Percentiles rank a stretch among this genome's conserved stretches.
These are phyloP conservation scores for Petrophora chlorosata DNA, from an alignment of 2,888 invertebrate species.

Conservation along the genomic window DNA sequence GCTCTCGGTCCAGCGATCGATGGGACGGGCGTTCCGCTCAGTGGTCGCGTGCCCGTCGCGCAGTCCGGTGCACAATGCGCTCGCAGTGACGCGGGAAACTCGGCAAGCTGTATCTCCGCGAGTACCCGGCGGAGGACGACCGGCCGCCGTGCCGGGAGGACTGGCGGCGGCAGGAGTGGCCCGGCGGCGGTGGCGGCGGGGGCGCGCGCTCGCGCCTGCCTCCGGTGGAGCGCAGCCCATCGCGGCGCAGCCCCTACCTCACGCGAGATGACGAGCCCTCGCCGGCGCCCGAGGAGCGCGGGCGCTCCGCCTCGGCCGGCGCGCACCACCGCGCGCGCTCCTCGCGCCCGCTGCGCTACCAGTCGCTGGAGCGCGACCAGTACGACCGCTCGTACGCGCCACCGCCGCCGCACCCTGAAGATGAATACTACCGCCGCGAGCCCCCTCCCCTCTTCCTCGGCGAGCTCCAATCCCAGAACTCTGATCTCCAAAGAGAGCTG, in stretches of 20 bases:
- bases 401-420: slow-evolving; percentile 87
- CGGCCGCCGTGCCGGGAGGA: slow-evolving; percentile 80
- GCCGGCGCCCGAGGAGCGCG: slow-evolving; percentile 93
- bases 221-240: slow-evolving; percentile 95
- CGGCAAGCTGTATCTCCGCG: slow-evolving; percentile 83
- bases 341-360: slow-evolving; percentile 89
- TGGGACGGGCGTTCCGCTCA: slow-evolving; percentile 65
- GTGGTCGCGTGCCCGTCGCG: slow-evolving; percentile 80
- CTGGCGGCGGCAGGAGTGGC: slow-evolving; percentile 80
- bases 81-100: slow-evolving; percentile 77
- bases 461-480: slow-evolving; percentile 96
- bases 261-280: slow-evolving; percentile 91
- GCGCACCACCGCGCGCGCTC: slow-evolving; percentile 91
- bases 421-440: slow-evolving; percentile 81
- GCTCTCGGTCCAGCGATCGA: slow-evolving; percentile 53
- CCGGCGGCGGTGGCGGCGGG: slow-evolving; percentile 73
- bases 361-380: slow-evolving; percentile 88
- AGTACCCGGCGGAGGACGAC: slow-evolving; percentile 83
- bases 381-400: slow-evolving; percentile 95
- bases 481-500: slow-evolving; percentile 96
- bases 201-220: slow-evolving; percentile 87
- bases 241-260: slow-evolving; percentile 91
- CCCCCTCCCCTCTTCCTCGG: slow-evolving; percentile 89
- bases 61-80: slow-evolving; percentile 72
- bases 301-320: slow-evolving; percentile 88